Conservation (phyloP, 2,797 vertebrate genomes). For the Epinephelus awoara region DNA sequence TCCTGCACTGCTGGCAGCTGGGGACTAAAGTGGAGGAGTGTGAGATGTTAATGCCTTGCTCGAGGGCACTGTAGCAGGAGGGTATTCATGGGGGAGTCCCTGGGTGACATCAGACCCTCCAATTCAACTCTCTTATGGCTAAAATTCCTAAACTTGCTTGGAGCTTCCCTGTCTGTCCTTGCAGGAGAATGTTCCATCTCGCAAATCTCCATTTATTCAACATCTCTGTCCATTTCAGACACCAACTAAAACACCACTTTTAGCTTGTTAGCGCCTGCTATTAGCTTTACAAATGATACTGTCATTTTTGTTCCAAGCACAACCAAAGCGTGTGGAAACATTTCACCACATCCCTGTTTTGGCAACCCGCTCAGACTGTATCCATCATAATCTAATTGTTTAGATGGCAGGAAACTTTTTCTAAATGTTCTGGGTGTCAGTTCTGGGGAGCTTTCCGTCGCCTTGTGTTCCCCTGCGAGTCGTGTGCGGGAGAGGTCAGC, state of each 20-base stretch:
- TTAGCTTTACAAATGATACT: conserved; percentile 20
- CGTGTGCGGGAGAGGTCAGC: conserved; percentile 61
- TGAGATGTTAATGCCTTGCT: conserved; percentile 61
- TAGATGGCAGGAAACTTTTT: conserved; percentile 26
- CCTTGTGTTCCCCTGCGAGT: conserved; percentile 17
- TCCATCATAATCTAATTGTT: conserved; percentile 44
- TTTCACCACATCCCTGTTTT: conserved; percentile 22
- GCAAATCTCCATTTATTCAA: conserved; percentile 3
- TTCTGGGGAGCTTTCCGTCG: conserved; percentile 10
- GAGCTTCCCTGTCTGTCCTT: conserved; percentile 21
- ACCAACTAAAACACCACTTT: not conserved
- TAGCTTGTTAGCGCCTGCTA: conserved; percentile 16
- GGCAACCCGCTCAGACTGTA: conserved; percentile 18
- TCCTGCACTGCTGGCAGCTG: conserved; percentile 29
- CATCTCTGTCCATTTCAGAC: conserved; percentile 6
- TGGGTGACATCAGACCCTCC: conserved; percentile 53
- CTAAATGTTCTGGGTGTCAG: conserved; percentile 20
- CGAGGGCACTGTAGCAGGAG: conserved; percentile 31
- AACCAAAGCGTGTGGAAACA: conserved; percentile 18
- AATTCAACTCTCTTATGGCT: conserved; percentile 38
- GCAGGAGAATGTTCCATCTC: conserved; percentile 34
- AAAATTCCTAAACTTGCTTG: conserved; percentile 37
- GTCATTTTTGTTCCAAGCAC: conserved; percentile 28
- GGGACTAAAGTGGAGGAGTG: conserved; percentile 36
- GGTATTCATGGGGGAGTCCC: conserved; percentile 31